Percentiles rank a stretch among this genome's conserved stretches.
These are phyloP conservation scores for Carassius carassius DNA, from an alignment of 2,113 vertebrate genomes.

Conservation along the genomic window DNA sequence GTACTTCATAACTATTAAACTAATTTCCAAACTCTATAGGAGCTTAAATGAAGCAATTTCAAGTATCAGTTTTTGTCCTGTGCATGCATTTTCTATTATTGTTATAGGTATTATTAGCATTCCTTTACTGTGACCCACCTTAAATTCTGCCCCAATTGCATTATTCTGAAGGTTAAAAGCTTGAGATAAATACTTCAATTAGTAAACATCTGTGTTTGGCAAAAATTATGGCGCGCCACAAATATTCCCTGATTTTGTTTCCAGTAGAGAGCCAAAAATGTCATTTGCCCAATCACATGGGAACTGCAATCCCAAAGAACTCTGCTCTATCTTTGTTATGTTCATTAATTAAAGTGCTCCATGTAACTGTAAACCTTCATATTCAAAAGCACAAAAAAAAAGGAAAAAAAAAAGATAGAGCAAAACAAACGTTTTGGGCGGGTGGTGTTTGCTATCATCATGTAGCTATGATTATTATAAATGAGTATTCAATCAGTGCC, in stretches of 20 bases:
- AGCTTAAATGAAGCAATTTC: constrained; percentile 33
- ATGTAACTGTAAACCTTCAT: constrained; percentile 36
- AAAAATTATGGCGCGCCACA: constrained; percentile 46
- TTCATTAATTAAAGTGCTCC: constrained; percentile 40
- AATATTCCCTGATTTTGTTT: constrained; percentile 45
- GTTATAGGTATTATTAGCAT: neutral
- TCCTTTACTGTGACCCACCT: neutral
- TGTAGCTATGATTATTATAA: constrained; percentile 11
- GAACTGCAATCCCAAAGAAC: neutral
- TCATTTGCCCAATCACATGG: neutral
- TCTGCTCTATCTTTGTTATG: neutral
- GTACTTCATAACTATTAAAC: constrained; percentile 1
- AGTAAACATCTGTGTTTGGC: constrained; percentile 64
- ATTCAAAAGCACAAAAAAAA: constrained; percentile 9
- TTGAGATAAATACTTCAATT: constrained; percentile 59
- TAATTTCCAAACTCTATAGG: neutral
- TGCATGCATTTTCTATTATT: constrained; percentile 43
- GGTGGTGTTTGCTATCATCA: constrained; percentile 24
- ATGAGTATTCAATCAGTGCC: constrained; percentile 29
- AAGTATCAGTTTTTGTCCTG: constrained; percentile 19
- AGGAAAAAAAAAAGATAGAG: neutral
- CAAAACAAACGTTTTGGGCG: neutral
- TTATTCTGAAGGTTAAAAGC: constrained; percentile 64
- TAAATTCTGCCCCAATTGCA: neutral
- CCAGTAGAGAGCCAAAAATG: constrained; percentile 44